phyloP scores from a whole-genome alignment of 2,888 invertebrate species.

The Leptinotarsa juncta region DNA sequence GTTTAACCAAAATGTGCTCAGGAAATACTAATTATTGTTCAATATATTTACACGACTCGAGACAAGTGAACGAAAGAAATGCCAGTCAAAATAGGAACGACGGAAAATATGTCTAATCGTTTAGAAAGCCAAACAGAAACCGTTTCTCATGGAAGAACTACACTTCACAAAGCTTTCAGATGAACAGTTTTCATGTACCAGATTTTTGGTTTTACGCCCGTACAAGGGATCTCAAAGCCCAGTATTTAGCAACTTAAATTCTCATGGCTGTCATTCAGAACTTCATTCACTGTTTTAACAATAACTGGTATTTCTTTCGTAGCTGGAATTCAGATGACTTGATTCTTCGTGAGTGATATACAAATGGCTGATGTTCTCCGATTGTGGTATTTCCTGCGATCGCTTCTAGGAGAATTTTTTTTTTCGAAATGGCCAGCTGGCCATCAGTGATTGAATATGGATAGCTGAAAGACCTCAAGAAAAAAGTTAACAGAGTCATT shows the following conservation, averaged over 20 bases:
- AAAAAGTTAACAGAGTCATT: conserved; percentile 32
- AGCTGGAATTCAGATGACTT: conserved; percentile 10
- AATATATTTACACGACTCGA: background rate
- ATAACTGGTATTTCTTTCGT: conserved; percentile 32
- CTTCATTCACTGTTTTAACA: conserved; percentile 41
- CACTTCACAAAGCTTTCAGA: conserved; percentile 36
- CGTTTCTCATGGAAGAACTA: background rate
- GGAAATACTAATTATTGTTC: background rate
- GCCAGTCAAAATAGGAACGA: background rate
- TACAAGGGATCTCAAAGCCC: conserved; percentile 36
- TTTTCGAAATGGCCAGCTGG: conserved; percentile 46
- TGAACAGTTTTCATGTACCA: conserved; percentile 45
- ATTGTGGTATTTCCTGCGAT: conserved; percentile 30
- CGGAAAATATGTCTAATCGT: background rate
- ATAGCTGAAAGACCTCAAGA: conserved; percentile 35
- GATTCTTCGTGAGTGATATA: conserved; percentile 32
- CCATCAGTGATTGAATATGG: conserved; percentile 42
- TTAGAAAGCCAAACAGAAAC: background rate
- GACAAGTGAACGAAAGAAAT: background rate
- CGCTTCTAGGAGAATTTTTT: conserved; percentile 37
- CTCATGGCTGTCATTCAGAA: conserved; percentile 44
- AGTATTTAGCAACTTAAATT: conserved; percentile 38
- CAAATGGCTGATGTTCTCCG: conserved; percentile 33
- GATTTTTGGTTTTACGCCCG: conserved; percentile 49
- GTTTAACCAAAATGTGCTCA: background rate